Conservation (phyloP, 2,113 vertebrate genomes). For the Corythaixoides concolor region DNA sequence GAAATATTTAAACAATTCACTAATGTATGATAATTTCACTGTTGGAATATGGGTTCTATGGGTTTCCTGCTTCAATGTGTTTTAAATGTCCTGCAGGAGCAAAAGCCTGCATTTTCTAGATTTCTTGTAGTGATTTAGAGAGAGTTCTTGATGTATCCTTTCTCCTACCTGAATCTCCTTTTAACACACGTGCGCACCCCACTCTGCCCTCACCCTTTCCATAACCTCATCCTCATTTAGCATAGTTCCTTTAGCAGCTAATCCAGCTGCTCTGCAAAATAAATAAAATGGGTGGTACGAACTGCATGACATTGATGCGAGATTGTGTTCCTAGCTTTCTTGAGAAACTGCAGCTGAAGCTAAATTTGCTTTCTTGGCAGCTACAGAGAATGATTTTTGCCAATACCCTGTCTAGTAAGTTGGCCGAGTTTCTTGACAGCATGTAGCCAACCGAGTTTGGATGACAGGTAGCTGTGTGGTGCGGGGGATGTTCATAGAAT, state of each 20-base stretch:
- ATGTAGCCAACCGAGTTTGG: neutral
- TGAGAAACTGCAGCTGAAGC: neutral
- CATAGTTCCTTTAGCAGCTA: neutral
- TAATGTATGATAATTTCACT: neutral
- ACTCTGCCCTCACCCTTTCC: neutral
- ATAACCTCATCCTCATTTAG: neutral
- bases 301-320: neutral
- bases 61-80: neutral
- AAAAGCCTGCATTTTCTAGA: neutral
- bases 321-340: neutral
- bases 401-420: conserved; percentile 6
- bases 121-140: neutral
- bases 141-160: neutral
- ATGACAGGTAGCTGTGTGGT: neutral
- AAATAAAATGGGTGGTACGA: neutral
- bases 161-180: neutral
- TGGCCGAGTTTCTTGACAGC: neutral
- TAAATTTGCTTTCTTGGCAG: conserved; percentile 4
- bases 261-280: neutral
- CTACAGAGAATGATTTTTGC: neutral
- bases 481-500: neutral
- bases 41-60: neutral
- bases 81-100: neutral
- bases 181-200: neutral
- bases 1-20: neutral